These are phyloP conservation scores for Sweltsa coloradensis DNA, from an alignment of 1,140 invertebrate genomes.

Conservation along the genomic window DNA sequence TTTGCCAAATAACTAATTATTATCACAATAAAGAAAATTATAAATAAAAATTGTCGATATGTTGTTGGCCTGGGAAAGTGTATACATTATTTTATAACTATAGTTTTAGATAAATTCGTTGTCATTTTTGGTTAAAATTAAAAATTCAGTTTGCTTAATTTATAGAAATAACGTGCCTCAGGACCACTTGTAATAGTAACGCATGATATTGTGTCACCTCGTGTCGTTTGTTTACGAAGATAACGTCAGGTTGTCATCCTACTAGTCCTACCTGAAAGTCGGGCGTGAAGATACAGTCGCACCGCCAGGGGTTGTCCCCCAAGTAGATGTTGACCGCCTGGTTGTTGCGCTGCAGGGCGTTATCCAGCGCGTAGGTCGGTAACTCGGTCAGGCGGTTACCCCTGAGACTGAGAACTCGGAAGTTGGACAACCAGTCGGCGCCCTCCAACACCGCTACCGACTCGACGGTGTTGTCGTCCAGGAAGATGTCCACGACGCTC, in stretches of 20 bases:
- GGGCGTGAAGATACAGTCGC: constrained; percentile 65
- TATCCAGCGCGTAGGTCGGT: constrained; percentile 63
- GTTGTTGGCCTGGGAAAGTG: no score
- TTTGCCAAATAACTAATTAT: no score
- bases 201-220: no score
- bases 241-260: no score
- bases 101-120: not conserved
- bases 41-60: no score
- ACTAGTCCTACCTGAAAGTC: constrained; percentile 45
- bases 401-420: constrained; percentile 56
- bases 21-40: no score
- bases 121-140: not conserved
- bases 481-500: constrained; percentile 53
- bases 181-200: no score
- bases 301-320: constrained; percentile 67
- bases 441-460: constrained; percentile 59
- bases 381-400: constrained; percentile 59
- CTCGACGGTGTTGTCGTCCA: constrained; percentile 60
- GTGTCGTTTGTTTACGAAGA: no score
- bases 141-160: not conserved
- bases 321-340: constrained; percentile 53
- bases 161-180: no score
- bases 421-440: constrained; percentile 59
- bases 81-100: no score
- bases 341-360: constrained; percentile 55